phyloP scores from a whole-genome alignment of 2,888 invertebrate genomes.

The Taphrorychus bicolor region DNA sequence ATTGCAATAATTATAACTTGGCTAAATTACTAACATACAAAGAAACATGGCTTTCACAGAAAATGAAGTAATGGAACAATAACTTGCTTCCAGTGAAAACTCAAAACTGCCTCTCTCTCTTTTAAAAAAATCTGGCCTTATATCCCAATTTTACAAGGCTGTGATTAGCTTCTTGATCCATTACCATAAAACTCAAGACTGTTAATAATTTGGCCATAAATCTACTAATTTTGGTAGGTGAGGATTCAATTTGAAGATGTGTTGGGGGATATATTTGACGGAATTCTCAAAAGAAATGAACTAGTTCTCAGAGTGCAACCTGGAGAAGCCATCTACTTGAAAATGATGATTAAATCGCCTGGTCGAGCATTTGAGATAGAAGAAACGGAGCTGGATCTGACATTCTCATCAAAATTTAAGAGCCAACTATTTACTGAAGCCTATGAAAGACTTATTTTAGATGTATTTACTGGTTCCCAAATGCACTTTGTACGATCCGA shows the following conservation, averaged over 20 bases:
- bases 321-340: conserved; percentile 97
- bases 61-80: no score
- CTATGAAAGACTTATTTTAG: conserved; percentile 94
- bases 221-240: no score
- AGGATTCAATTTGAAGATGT: conserved; percentile 96
- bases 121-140: no score
- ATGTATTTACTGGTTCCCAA: conserved; percentile 97
- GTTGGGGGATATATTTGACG: conserved; percentile 96
- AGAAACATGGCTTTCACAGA: no score
- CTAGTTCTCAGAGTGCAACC: conserved; percentile 98
- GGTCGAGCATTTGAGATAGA: conserved; percentile 98
- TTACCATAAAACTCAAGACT: no score
- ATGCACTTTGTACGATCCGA: conserved; percentile 99
- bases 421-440: conserved; percentile 99
- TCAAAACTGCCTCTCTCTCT: no score
- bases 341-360: conserved; percentile 98
- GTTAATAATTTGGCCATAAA: no score
- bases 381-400: conserved; percentile 97
- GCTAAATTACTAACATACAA: no score
- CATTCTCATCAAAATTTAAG: conserved; percentile 85
- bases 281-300: conserved; percentile 91
- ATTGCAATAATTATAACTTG: no score
- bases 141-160: no score
- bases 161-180: no score
- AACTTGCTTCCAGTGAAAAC: no score